phyloP scores from a whole-genome alignment of 2,113 vertebrate species.

The Pseudolaguvia tuberculata region DNA sequence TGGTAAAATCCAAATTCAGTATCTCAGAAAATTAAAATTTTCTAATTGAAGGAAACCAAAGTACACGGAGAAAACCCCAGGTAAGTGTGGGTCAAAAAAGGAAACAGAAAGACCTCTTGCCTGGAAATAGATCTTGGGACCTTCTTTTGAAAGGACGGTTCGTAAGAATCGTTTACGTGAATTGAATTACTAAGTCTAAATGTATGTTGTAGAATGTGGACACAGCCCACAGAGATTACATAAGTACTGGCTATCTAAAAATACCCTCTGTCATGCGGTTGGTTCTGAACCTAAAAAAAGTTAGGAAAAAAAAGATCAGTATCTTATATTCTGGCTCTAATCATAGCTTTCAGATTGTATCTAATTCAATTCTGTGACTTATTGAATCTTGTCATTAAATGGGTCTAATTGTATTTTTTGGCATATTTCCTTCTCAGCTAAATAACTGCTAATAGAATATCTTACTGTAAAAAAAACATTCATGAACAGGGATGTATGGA shows the following conservation, averaged over 20 bases:
- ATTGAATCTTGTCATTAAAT: conserved; percentile 16
- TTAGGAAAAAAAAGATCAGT: background rate
- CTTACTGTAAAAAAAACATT: background rate
- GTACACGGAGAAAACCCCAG: no score
- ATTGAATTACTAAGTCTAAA: no score
- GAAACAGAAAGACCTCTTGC: no score
- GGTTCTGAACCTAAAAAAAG: background rate
- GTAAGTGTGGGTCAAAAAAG: no score
- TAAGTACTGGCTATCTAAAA: background rate
- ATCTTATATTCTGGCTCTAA: conserved; percentile 12
- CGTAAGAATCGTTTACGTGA: no score
- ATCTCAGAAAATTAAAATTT: no score
- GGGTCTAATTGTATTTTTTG: background rate
- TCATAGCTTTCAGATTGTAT: conserved; percentile 22
- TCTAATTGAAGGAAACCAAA: no score
- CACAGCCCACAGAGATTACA: background rate
- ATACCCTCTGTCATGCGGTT: background rate
- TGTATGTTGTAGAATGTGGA: background rate
- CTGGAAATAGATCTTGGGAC: no score
- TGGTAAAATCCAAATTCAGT: no score
- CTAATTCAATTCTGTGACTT: conserved; percentile 16
- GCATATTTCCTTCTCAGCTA: background rate
- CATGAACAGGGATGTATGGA: background rate
- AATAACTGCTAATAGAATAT: background rate
- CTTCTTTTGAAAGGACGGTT: no score